Evolutionary conservation across 2,113 vertebrate genomes (phyloP), one percentile per base, ranked within the genome.

Genomic region (Echinops telfairi): DNA sequence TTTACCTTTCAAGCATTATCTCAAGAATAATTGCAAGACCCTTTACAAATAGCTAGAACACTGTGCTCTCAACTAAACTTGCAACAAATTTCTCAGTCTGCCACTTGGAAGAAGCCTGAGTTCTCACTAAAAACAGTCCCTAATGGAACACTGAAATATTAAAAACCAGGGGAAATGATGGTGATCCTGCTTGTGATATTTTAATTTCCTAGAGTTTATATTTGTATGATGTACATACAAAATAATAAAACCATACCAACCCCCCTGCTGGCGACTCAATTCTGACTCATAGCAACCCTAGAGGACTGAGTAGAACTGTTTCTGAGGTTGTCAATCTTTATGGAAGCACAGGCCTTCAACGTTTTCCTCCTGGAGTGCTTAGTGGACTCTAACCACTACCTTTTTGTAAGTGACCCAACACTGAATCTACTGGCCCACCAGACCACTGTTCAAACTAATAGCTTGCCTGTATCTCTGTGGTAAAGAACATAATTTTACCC

Each of bases 121-220:
- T 20, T n/a, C 36, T 86, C 36, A 23, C n/a, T 83, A 19, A 77
- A 79, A 95, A 76, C 20, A 89, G 12, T 64, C 62, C 7, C 31
- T 91, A 70, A 82, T 38, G 31, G 47, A 90, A 88, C 47, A 83
- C 1, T 76, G 82, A 47, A 92, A 88, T 92, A 20, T 84, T 53
- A 43, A 83, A 95, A 92, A 64, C 53, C 7, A 14, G 25, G 36
- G 76, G 2, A 10, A 83, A 82, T 38, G 76, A 83, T 20, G 47
- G 79, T 20, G 22, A 47, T 16, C 25, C 47, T 16, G 17, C 14
- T 53, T 47, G 60, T 81, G 75, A 79, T 93, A 80, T 62, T 94
- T 89, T 57, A 14, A 84, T 66, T 88, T 81, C 43, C 36, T 85
- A 22, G 40, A 64, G 83, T 81, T 62, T 31, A 2, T 57, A 40